A percentile compares a stretch with the other conserved stretches of the same genome.
phyloP scores from a whole-genome alignment of 2,113 vertebrate genomes.

The Rhineura floridana region DNA sequence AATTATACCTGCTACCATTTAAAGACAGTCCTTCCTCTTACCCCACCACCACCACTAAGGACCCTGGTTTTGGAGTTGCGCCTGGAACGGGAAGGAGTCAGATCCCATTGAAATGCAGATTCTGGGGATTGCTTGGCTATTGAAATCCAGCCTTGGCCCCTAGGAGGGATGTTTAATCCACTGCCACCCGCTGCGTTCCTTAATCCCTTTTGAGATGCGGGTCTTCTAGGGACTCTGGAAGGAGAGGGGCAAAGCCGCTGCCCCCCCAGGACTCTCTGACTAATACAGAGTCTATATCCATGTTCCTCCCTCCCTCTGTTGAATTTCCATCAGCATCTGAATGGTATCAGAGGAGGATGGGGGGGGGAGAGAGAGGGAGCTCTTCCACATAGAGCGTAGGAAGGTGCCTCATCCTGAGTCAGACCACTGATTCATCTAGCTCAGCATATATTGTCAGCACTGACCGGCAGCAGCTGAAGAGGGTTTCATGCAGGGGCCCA shows the following conservation, averaged over 20 bases:
- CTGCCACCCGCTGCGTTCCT: not conserved
- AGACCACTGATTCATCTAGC: no score
- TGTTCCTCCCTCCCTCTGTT: no score
- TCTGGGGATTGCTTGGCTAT: not conserved
- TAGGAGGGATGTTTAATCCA: not conserved
- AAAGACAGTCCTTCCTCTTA: not conserved
- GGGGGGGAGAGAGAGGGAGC: not conserved
- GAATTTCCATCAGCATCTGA: not conserved
- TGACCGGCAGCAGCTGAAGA: no score
- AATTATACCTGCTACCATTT: no score
- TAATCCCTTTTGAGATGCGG: constrained; percentile 20
- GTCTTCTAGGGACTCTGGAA: not conserved
- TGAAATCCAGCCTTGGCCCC: not conserved
- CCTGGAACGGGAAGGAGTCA: not conserved
- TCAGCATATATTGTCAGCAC: no score
- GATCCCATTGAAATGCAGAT: constrained; percentile 38
- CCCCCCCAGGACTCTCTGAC: no score
- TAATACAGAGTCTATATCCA: not conserved
- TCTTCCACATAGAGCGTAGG: no score
- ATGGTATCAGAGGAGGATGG: not conserved
- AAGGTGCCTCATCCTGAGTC: no score
- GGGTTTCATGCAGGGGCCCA: no score
- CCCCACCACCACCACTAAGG: not conserved
- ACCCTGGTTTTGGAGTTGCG: not conserved
- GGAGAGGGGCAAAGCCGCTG: not conserved